Conservation (phyloP, 2,888 invertebrate genomes). For the Tanypteryx hageni region DNA sequence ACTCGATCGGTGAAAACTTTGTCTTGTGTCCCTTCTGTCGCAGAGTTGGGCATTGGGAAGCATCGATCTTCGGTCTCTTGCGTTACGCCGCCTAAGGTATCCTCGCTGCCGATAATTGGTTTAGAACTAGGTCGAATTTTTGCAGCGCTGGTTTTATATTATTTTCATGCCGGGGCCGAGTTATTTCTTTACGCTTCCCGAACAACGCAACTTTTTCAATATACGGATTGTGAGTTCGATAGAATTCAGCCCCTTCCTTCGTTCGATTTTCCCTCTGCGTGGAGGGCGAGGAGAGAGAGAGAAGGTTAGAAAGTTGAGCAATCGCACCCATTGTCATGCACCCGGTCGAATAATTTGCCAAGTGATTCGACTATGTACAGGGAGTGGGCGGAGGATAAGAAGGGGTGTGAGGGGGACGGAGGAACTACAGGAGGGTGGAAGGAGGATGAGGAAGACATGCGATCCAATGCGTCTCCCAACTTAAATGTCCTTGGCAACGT, state of each 20-base stretch:
- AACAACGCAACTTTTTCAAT: conserved; percentile 4
- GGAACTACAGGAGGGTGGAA: neutral
- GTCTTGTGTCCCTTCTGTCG: too few species aligned
- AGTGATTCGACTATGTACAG: neutral
- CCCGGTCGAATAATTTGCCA: neutral
- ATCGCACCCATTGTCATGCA: conserved; percentile 29
- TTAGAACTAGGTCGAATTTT: conserved; percentile 18
- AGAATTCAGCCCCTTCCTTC: neutral
- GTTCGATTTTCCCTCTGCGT: neutral
- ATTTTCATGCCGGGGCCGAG: neutral
- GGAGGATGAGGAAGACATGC: neutral
- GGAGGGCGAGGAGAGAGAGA: neutral
- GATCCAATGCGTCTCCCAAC: neutral
- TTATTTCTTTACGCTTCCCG: neutral
- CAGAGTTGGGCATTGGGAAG: too few species aligned
- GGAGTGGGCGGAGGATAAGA: neutral
- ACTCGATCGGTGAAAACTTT: too few species aligned
- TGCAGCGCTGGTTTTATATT: neutral
- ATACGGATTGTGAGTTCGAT: neutral
- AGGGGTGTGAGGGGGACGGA: neutral
- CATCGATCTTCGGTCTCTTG: too few species aligned
- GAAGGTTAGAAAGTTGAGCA: neutral
- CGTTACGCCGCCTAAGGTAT: neutral
- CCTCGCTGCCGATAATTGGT: neutral
- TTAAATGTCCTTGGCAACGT: neutral